Conservation (phyloP, 2,113 vertebrate species). For the Callithrix jacchus region DNA sequence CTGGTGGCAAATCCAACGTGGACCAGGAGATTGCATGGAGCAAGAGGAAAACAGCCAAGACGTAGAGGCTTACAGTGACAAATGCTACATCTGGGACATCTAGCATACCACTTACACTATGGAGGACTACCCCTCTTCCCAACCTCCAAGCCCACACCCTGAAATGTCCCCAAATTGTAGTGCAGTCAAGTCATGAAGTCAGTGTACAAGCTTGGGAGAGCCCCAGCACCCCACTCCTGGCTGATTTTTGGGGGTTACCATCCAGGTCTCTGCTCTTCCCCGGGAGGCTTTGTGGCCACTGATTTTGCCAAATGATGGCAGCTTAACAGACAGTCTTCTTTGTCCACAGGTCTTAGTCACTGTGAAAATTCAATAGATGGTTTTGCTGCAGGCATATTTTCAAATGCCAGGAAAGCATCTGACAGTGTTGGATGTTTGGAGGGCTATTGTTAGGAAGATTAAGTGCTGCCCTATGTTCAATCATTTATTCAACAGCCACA, state of each 20-base stretch:
- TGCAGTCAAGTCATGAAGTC: not conserved
- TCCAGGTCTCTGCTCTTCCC: constrained; percentile 25
- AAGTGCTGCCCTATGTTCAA: constrained; percentile 76
- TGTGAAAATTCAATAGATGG: constrained; percentile 82
- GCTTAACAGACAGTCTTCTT: constrained; percentile 82
- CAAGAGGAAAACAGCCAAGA: not conserved
- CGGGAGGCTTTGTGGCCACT: constrained; percentile 67
- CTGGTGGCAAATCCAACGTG: not conserved
- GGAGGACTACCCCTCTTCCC: not conserved
- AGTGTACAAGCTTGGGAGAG: not conserved
- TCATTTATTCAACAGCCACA: constrained; percentile 83
- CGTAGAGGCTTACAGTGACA: not conserved
- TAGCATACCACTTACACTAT: not conserved
- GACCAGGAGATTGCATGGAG: not conserved
- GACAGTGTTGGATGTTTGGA: constrained; percentile 79
- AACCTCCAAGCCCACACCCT: not conserved
- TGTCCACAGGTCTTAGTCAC: constrained; percentile 83
- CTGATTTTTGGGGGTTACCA: not conserved
- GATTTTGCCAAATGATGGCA: constrained; percentile 80
- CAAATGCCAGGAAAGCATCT: constrained; percentile 84
- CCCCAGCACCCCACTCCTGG: not conserved
- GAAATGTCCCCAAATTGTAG: not conserved
- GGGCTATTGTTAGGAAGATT: constrained; percentile 83
- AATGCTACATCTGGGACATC: not conserved
- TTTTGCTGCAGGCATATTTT: constrained; percentile 81